Evolutionary conservation across 2,888 invertebrate species (phyloP).

Genomic region (Flexamia atlantica): DNA sequence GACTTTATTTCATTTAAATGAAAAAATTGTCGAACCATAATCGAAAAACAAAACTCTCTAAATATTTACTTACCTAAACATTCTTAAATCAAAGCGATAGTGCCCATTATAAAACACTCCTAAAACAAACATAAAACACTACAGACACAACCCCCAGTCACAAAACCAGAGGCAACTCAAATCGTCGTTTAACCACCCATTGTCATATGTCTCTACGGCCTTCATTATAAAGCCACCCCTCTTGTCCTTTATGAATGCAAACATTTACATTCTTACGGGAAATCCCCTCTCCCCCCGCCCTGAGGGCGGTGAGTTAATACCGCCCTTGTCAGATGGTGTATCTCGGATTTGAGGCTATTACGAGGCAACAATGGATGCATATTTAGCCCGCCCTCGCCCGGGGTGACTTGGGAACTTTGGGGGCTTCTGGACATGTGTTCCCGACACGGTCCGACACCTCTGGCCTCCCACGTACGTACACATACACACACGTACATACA

Average conservation of each 20-base stretch:
- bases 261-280: conserved; percentile 28
- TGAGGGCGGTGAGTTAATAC: conserved; percentile 29
- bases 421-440: conserved; percentile 61
- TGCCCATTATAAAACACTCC: too few species aligned
- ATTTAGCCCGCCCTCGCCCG: conserved; percentile 4
- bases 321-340: conserved; percentile 17
- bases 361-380: conserved; percentile 15
- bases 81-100: too few species aligned
- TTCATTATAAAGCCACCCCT: conserved; percentile 17
- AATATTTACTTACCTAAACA: too few species aligned
- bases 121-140: too few species aligned
- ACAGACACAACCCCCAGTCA: background rate
- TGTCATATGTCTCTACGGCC: background rate
- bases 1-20: too few species aligned
- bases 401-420: background rate
- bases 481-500: too few species aligned
- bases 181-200: background rate
- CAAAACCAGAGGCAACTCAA: background rate
- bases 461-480: too few species aligned
- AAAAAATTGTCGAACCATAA: too few species aligned
- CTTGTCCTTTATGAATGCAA: conserved; percentile 27
- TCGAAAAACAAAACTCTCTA: too few species aligned
- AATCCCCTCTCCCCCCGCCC: background rate
- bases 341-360: conserved; percentile 18
- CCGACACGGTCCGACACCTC: conserved; percentile 56